phyloP scores from a whole-genome alignment of 2,113 vertebrate genomes.

The Entomyzon cyanotis region DNA sequence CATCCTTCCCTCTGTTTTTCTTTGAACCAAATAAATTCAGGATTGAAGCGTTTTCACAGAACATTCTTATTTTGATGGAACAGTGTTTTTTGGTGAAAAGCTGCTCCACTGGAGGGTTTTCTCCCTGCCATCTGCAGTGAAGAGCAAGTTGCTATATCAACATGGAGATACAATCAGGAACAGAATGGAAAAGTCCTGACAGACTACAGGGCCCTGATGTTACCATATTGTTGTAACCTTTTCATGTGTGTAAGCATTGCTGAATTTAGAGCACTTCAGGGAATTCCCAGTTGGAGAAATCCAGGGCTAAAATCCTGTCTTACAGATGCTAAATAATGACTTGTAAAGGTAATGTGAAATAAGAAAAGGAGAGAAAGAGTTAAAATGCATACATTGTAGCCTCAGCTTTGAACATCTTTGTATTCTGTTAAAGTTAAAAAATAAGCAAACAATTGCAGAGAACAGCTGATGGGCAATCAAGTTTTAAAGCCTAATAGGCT shows the following conservation, averaged over 20 bases:
- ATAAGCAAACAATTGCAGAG: background rate
- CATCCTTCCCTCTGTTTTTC: background rate
- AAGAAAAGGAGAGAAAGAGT: background rate
- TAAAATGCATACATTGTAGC: background rate
- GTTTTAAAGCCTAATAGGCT: conserved; percentile 25
- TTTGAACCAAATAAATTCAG: background rate
- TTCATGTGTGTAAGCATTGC: background rate
- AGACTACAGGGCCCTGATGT: background rate
- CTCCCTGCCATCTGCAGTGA: background rate
- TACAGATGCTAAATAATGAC: background rate
- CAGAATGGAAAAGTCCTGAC: background rate
- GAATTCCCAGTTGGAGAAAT: background rate
- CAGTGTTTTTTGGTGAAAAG: background rate
- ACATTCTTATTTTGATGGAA: background rate
- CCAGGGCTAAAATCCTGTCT: background rate
- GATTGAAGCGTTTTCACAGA: background rate
- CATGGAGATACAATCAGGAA: accelerated
- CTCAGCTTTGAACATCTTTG: background rate
- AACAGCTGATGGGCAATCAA: background rate
- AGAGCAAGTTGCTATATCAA: background rate
- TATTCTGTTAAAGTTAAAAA: background rate
- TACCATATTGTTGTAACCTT: background rate
- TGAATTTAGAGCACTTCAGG: background rate
- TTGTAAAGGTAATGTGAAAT: background rate
- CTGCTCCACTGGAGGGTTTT: background rate